Evolutionary conservation across 2,797 vertebrate genomes (phyloP).

Genomic region (Tarsius wallacei): DNA sequence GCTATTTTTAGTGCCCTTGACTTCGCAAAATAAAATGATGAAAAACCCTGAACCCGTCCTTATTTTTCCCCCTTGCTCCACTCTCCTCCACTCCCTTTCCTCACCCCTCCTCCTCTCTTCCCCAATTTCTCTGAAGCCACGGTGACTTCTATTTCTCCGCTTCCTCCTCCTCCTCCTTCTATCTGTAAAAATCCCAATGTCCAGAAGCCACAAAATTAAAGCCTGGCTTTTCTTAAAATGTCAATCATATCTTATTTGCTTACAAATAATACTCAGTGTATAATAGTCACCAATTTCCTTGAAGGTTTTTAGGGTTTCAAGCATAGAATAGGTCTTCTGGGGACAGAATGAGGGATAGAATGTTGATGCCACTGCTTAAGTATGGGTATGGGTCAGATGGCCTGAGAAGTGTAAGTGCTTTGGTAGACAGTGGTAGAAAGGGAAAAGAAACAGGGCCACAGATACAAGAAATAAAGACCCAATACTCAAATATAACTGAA

Average conservation of each 20-base stretch:
- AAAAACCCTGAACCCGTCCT: neutral
- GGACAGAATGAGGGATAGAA: neutral
- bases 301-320: neutral
- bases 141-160: neutral
- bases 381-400: neutral
- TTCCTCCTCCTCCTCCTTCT: neutral
- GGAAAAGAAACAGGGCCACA: neutral
- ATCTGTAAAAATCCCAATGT: neutral
- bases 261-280: constrained; percentile 14
- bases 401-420: neutral
- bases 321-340: neutral
- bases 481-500: neutral
- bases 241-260: neutral
- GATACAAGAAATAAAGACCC: neutral
- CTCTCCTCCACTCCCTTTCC: neutral
- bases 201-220: neutral
- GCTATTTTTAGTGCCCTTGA: neutral
- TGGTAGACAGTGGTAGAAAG: neutral
- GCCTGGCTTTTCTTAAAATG: neutral
- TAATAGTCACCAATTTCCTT: neutral
- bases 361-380: neutral
- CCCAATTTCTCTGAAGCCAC: neutral
- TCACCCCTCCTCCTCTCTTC: rapidly evolving
- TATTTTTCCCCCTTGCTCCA: neutral
- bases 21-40: constrained; percentile 18